Percentiles rank a stretch among this genome's conserved stretches.
These are phyloP conservation scores for Mycalesis mineus DNA, from an alignment of 2,888 invertebrate species.

Conservation along the genomic window DNA sequence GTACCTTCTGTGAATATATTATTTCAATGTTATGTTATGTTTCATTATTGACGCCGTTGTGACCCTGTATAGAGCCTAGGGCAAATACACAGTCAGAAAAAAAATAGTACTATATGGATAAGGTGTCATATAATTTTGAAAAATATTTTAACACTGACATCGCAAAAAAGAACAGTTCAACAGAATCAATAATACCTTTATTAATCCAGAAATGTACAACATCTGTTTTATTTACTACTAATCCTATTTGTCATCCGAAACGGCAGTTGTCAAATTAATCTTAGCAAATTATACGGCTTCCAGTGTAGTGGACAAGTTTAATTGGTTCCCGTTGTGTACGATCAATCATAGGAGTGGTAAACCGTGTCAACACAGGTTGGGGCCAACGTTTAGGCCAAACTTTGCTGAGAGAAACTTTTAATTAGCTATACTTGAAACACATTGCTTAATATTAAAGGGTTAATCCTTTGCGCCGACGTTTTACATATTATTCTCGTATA, in stretches of 20 bases:
- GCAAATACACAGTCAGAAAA: too few relatives aligned
- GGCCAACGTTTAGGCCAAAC: constrained; percentile 10
- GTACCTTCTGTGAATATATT: too few relatives aligned
- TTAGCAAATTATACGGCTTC: constrained; percentile 50
- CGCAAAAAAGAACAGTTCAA: too few relatives aligned
- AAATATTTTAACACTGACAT: too few relatives aligned
- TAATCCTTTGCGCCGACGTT: not conserved
- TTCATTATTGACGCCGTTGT: too few relatives aligned
- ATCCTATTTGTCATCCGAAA: constrained; percentile 33
- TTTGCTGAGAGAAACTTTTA: not conserved
- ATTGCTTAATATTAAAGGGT: not conserved
- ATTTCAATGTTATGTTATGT: too few relatives aligned
- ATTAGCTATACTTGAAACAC: not conserved
- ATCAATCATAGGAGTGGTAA: constrained; percentile 63
- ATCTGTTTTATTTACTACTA: constrained; percentile 6
- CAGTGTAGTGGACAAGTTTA: constrained; percentile 70
- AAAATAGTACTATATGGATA: too few relatives aligned
- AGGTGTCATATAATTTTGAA: too few relatives aligned
- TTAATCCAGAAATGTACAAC: not conserved
- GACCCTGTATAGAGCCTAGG: too few relatives aligned
- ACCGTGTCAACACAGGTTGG: constrained; percentile 20
- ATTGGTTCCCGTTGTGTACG: constrained; percentile 59
- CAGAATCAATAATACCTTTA: not conserved
- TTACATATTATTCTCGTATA: too few relatives aligned
- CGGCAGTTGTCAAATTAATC: constrained; percentile 44